Evolutionary conservation across 2,888 invertebrate genomes (phyloP), one percentile per base, ranked within the genome.

Genomic region (Dolichopus griseipennis): DNA sequence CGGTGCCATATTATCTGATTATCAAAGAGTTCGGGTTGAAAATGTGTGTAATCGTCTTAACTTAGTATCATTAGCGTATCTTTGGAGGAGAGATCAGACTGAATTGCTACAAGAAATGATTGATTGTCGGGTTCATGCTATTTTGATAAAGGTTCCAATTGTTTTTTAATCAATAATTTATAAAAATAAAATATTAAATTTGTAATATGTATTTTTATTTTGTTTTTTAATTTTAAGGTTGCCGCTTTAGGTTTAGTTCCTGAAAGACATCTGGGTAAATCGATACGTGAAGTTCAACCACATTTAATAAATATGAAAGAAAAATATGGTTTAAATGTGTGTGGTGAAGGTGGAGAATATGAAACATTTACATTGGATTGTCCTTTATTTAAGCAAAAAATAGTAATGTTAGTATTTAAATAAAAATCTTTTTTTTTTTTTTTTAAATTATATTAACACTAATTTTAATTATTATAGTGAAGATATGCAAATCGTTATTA

Each of bases 301-400:
- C 93, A 96, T 81, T 86, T 99, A 77, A 80, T 90, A 73, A 86
- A 90, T 80, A 92, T 97, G 90, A 90, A 92, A 77, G 90, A 93
- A 78, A 94, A 96, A 82, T 99, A 93, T 82, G 96, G 95, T 67
- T 84, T 96, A 72, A 95, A 96, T 83, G 89, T 97, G 63, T 97
- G 97, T 82, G 99, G 99, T 22, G 99, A 99, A 84, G 99, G 99
- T 65, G 99, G 99, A 67, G 99, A 99, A 82, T 99, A 97, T 79
- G 99, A 99, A 84, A 95, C 97, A 41, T 93, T 99, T 79, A 97
- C 97, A 9, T 84, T 97, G 71, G 97, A 99, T 84, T 98, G 98
- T 82, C 97, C 98, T 8, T 84, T 99, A 71, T 98, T 97, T 83
- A 90, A 88, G 78, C 93, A 93, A 82, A 87, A 88, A 78, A 90